Percentiles rank a stretch among this genome's conserved stretches.
These are phyloP conservation scores for Manduca sexta DNA, from an alignment of 1,140 invertebrate genomes.

Conservation along the genomic window DNA sequence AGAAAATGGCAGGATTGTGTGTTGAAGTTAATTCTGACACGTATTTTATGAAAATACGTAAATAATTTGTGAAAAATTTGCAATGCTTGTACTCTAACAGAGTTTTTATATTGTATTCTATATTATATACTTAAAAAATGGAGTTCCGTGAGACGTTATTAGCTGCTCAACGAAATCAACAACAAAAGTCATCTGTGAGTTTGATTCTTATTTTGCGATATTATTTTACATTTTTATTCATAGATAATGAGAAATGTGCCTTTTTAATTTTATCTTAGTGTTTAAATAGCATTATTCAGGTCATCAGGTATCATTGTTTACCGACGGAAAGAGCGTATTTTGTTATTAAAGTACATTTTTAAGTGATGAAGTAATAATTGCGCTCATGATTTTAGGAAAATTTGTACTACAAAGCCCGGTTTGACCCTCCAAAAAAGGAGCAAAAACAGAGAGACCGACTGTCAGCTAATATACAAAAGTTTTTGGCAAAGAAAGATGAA, in stretches of 20 bases:
- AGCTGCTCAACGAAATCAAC: slow-evolving; percentile 68
- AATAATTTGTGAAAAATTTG: slow-evolving; percentile 48
- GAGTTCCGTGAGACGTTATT: slow-evolving; percentile 65
- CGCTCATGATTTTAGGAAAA: slow-evolving; percentile 38
- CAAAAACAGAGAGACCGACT: slow-evolving; percentile 78
- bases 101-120: slow-evolving; percentile 4
- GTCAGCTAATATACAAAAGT: slow-evolving; percentile 86
- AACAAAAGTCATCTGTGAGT: slow-evolving; percentile 70
- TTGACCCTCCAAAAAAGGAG: slow-evolving; percentile 87
- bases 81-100: slow-evolving; percentile 29
- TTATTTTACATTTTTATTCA: background rate
- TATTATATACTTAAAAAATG: slow-evolving; percentile 34
- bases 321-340: no score
- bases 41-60: slow-evolving; percentile 61
- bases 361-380: no score
- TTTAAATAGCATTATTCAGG: no score
- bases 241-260: no score
- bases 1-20: slow-evolving; percentile 67
- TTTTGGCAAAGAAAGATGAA: slow-evolving; percentile 85
- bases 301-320: no score
- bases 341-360: no score
- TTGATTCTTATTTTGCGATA: slow-evolving; percentile 37
- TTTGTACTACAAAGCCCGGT: slow-evolving; percentile 82
- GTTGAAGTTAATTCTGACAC: slow-evolving; percentile 53
- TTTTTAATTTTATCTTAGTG: no score